Conservation (phyloP, 2,888 invertebrate genomes). For the Pardosa pseudoannulata region DNA sequence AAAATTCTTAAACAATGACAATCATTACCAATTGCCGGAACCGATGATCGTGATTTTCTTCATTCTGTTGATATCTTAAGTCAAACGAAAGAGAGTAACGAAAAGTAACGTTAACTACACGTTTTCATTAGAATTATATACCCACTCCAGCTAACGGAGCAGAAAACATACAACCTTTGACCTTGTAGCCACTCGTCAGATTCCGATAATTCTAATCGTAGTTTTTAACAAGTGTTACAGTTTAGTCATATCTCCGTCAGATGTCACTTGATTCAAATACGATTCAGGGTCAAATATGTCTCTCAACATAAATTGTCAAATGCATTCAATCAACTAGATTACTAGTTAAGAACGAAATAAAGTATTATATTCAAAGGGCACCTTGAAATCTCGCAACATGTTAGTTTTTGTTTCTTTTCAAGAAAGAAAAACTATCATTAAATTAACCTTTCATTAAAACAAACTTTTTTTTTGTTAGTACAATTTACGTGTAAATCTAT, state of each 20-base stretch:
- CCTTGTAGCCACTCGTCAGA: constrained; percentile 5
- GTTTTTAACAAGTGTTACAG: neutral
- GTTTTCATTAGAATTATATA: neutral
- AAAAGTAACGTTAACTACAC: neutral
- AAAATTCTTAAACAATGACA: neutral
- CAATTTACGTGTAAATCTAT: too few relatives aligned
- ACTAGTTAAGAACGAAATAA: too few relatives aligned
- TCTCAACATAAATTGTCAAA: too few relatives aligned
- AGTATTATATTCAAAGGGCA: too few relatives aligned
- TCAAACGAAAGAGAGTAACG: neutral
- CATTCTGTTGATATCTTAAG: constrained; percentile 22
- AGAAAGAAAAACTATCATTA: too few relatives aligned
- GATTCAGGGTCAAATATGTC: too few relatives aligned
- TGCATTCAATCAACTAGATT: too few relatives aligned
- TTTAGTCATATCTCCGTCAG: neutral
- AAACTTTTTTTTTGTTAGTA: too few relatives aligned
- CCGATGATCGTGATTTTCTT: constrained; percentile 74
- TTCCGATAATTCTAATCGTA: neutral
- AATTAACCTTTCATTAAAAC: too few relatives aligned
- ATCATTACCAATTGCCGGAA: constrained; percentile 74
- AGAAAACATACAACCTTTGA: neutral
- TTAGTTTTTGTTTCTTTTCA: too few relatives aligned
- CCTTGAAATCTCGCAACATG: too few relatives aligned
- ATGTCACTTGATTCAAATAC: neutral
- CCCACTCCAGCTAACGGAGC: neutral